Percentiles rank a stretch among this genome's conserved stretches.
phyloP scores from a whole-genome alignment of 2,113 vertebrate genomes.

The Manacus vitellinus region DNA sequence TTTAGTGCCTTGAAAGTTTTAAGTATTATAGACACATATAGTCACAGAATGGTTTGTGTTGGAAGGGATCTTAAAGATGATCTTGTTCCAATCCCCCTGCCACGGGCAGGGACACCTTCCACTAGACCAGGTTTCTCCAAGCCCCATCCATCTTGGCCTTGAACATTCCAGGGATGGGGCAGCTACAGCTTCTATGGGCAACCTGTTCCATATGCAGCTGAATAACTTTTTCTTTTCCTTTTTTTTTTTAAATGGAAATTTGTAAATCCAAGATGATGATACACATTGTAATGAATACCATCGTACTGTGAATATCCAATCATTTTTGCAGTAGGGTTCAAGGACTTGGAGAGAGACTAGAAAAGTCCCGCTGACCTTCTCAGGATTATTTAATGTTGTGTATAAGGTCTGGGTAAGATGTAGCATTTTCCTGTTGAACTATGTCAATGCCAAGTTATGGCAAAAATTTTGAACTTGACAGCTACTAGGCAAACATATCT shows the following conservation, averaged over 20 bases:
- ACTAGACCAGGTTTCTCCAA: neutral
- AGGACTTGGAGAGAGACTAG: neutral
- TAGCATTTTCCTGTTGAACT: neutral
- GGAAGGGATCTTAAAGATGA: neutral
- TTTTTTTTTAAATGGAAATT: neutral
- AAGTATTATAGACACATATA: too few species aligned
- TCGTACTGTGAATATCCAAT: neutral
- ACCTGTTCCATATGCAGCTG: too few species aligned
- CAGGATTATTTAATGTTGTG: neutral
- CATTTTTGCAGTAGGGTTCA: neutral
- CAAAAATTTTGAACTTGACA: neutral
- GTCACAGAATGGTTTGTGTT: neutral
- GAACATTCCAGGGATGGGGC: neutral
- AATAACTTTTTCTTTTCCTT: neutral
- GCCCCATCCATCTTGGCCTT: neutral
- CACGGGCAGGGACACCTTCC: neutral
- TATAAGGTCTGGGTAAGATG: fast-evolving
- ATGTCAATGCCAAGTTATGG: neutral
- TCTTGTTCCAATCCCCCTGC: neutral
- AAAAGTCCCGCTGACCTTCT: neutral
- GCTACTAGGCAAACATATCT: neutral
- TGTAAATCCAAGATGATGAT: neutral
- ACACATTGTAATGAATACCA: neutral
- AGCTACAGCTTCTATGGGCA: neutral
- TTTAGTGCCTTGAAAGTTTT: neutral